A percentile compares a stretch with the other conserved stretches of the same genome.
These are phyloP conservation scores for Riparia riparia DNA, from an alignment of 2,113 vertebrate genomes.

Conservation along the genomic window DNA sequence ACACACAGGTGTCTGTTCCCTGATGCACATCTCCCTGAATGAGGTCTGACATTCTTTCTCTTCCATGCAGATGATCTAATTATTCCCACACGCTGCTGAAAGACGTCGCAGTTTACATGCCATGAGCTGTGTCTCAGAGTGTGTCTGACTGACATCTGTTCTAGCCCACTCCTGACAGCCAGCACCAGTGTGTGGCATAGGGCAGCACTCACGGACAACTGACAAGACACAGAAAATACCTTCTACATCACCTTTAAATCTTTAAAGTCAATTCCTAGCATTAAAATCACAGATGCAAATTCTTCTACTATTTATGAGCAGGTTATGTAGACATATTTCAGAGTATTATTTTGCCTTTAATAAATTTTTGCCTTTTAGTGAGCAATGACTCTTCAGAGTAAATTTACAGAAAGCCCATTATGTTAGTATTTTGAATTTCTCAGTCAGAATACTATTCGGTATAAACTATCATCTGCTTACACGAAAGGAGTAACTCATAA, in stretches of 20 bases:
- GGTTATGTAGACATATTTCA: neutral
- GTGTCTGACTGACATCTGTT: neutral
- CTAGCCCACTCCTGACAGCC: neutral
- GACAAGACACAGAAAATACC: neutral
- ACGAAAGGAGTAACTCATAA: neutral
- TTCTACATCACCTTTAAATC: neutral
- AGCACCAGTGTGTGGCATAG: neutral
- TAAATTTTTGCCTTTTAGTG: neutral
- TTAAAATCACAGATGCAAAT: neutral
- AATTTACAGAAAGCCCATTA: neutral
- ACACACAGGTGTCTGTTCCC: neutral
- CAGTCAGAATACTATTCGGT: neutral
- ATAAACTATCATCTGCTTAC: neutral
- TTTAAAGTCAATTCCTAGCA: neutral
- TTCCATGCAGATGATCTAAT: constrained; percentile 35
- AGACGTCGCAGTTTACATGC: neutral
- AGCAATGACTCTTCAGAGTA: neutral
- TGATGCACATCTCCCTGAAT: constrained; percentile 14
- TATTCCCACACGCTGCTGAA: neutral
- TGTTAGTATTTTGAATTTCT: neutral
- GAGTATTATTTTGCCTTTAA: neutral
- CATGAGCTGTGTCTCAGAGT: neutral
- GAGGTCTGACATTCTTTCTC: neutral
- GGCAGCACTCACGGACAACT: neutral
- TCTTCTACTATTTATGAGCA: neutral